Evolutionary conservation across 2,797 vertebrate genomes (phyloP), one percentile per base, ranked within the genome.

Genomic region (Argya squamiceps): DNA sequence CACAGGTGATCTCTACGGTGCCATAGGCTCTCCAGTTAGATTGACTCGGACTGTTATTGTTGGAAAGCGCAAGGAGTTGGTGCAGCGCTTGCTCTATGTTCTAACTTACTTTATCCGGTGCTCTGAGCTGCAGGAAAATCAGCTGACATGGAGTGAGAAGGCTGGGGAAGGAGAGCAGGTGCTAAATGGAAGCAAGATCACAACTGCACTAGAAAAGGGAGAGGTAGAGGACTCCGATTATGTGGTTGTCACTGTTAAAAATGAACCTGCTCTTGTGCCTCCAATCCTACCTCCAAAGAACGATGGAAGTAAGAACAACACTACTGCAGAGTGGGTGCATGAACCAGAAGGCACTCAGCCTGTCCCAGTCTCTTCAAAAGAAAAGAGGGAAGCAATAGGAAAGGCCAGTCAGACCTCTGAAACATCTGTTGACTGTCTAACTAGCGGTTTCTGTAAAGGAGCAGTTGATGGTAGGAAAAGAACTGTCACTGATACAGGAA

Each of bases 21-120:
- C 98, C 37, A 97, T 99, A 78, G 99, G 99, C 81, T 99, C 98
- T 73, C 98, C 99, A 0, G 98, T 99, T 53, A 97, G 98, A 79
- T 92, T 99, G 96, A 98, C 98, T 36, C 98, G 98, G 73, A 99
- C 98, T 0, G 98, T 99, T 90, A 97, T 99, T 64, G 95, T 99
- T 62, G 99, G 99, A 6, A 98, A 98, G 80, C 98, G 97, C 76
- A 98, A 98, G 76, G 98, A 98, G 71, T 65, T 99, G 96, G 98
- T 99, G 53, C 98, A 99, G 81, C 98, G 98, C 19, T 97, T 99
- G 58, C 98, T 99, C 18, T 98, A 98, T 23, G 97, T 99, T 69
- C 98, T 99, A 5, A 99, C 98, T 52, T 99, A 99, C 97, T 99
- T 99, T 91, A 98, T 99, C 84, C 98, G 99, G 32, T 99, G 99